A percentile compares a stretch with the other conserved stretches of the same genome.
Evolutionary conservation across 2,888 invertebrate species (phyloP).

Genomic region (Drosophila borealis): DNA sequence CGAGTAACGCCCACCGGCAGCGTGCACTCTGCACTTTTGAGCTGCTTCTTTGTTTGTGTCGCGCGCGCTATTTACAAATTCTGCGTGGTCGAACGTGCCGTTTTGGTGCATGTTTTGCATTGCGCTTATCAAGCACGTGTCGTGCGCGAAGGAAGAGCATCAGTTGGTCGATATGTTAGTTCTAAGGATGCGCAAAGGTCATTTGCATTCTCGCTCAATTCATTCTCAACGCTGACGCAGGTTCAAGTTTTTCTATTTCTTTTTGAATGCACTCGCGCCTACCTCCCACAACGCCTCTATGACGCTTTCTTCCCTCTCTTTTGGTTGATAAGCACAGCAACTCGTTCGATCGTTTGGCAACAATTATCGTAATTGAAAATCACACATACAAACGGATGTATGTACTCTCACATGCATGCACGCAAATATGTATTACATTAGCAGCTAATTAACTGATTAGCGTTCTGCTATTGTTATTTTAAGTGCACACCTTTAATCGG

Average conservation of each 20-base stretch:
- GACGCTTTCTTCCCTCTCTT: constrained; percentile 7
- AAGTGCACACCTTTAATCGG: constrained; percentile 47
- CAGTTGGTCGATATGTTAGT: neutral
- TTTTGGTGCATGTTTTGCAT: constrained; percentile 17
- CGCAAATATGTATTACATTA: constrained; percentile 31
- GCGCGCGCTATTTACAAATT: constrained; percentile 21
- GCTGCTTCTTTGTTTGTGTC: constrained; percentile 7
- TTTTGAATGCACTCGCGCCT: constrained; percentile 38
- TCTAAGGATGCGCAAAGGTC: constrained; percentile 58
- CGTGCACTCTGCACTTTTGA: constrained; percentile 20
- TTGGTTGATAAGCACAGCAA: constrained; percentile 40
- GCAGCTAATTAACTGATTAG: constrained; percentile 60
- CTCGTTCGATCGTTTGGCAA: constrained; percentile 65
- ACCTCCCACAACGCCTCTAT: neutral
- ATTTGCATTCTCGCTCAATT: constrained; percentile 32
- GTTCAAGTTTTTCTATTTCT: constrained; percentile 14
- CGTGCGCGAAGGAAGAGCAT: neutral
- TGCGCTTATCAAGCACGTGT: constrained; percentile 59
- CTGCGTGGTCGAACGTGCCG: constrained; percentile 38
- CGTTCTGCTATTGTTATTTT: constrained; percentile 28
- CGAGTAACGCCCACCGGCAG: constrained; percentile 19
- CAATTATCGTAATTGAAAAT: constrained; percentile 70
- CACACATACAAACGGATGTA: constrained; percentile 1
- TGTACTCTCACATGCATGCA: neutral
- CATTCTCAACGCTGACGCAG: constrained; percentile 44